Base-by-base conservation (phyloP, 2,797 vertebrate species). In the Xyrichtys novacula region DNA sequence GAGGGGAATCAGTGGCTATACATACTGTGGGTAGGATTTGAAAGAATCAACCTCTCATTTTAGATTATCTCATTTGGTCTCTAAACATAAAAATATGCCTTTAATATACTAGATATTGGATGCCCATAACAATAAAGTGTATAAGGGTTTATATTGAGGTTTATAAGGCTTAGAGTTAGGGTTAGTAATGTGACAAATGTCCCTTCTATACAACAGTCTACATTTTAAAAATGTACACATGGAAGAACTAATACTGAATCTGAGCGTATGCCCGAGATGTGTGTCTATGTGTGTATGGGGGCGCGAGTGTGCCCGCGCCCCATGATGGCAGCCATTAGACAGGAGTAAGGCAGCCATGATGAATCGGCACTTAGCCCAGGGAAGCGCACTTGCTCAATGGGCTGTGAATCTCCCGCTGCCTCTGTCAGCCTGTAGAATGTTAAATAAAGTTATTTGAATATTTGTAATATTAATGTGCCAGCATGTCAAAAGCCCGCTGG, bases 381-480 rank as follows among this genome's bases (percentile, higher is more conserved):
- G 89, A 92, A 88, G 82, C 71, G 65, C 84, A 87, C 90, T 91
- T 92, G 90, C 88, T 92, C 93, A 94, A 92, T 92, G 92, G 91
- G 83, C 91, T 91, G 90, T 91, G 92, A 92, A 91, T 91, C 88
- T 89, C 89, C 91, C 74, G 80, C 87, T 90, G 88, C 84, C 85
- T 76, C 85, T 82, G 88, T 90, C 92, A 90, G 86, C 88, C 82
- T 28, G 79, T 88, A 85, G 91, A 92, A 94, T 93, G 89, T 92
- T 93, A 92, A 94, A 94, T 93, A 93, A 94, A 93, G 91, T 92
- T 93, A 94, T 94, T 94, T 93, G 91, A 94, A 93, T 93, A 93
- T 94, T 90, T 94, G 91, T 92, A 92, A 92, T 92, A 92, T 93
- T 94, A 93, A 94, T 93, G 89, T 84, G 81, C 80, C 81, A 60